phyloP scores from a whole-genome alignment of 2,113 vertebrate genomes.

The Hippolais icterina region DNA sequence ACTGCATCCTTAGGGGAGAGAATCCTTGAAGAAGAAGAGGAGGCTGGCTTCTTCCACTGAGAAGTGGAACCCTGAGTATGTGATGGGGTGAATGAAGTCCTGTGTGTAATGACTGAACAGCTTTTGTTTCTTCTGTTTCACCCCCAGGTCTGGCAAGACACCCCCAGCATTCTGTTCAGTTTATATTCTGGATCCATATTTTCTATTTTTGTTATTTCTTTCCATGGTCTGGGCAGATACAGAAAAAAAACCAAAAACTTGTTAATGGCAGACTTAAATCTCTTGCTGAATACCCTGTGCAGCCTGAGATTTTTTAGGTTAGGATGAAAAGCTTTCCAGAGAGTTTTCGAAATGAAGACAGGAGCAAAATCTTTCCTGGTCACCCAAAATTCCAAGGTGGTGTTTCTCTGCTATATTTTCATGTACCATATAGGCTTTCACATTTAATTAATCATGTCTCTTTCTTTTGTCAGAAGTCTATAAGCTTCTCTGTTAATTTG shows the following conservation, averaged over 20 bases:
- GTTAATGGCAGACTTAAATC: not conserved
- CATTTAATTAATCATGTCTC: slow-evolving; percentile 2
- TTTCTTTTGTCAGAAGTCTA: not conserved
- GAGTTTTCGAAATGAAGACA: not conserved
- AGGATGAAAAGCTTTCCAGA: not conserved
- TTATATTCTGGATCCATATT: not conserved
- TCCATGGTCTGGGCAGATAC: not conserved
- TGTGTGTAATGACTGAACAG: not conserved
- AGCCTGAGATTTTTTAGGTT: not conserved
- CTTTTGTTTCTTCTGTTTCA: not conserved
- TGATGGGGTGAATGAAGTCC: not conserved
- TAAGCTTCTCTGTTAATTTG: slow-evolving; percentile 19
- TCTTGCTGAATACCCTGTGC: not conserved
- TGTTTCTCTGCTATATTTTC: not conserved
- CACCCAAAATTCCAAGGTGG: not conserved
- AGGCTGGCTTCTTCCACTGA: not conserved
- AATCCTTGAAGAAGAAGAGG: not conserved
- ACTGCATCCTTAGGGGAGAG: not conserved
- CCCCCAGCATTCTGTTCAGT: not conserved
- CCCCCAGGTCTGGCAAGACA: not conserved
- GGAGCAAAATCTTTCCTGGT: not conserved
- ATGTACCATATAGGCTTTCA: not conserved
- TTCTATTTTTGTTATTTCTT: not conserved
- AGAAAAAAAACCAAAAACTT: not conserved
- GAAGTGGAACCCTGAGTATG: not conserved